Base-by-base conservation (phyloP, 2,797 vertebrate genomes). In the Trichosurus vulpecula region DNA sequence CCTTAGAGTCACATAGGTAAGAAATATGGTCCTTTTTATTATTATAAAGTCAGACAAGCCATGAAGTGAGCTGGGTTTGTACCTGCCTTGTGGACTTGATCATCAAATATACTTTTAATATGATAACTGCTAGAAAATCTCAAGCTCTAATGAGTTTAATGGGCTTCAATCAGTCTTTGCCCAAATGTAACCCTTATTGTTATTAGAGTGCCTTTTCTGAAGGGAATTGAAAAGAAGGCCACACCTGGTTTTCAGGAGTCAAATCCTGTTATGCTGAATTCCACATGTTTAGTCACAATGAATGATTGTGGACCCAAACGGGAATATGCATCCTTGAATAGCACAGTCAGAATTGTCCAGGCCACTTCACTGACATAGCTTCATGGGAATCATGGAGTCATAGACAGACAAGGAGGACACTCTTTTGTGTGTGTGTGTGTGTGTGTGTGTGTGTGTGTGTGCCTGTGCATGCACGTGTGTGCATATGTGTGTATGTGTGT, bases 31-130 rank as follows among this genome's bases (percentile, higher is more conserved):
- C 97, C 97, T 93, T 96, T 96, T 94, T 97, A 81, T 96, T 97
- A 97, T 97, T 97, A 98, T 97, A 95, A 98, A 97, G 97, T 98
- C 96, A 96, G 96, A 93, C 93, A 97, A 98, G 96, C 96, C 54
- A 90, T 95, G 58, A 91, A 97, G 93, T 90, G 94, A 96, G 94
- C 96, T 94, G 95, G 96, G 11, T 92, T 96, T 4, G 6, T 95
- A 8, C 61, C 93, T 96, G 97, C 94, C 96, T 91, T 53, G 90
- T 94, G 97, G 94, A 91, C 91, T 95, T 97, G n/a, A 81, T 81
- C 41, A 47, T 97, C 96, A 97, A 92, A 97, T 97, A 95, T 81
- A 95, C 95, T 96, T 97, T 97, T 96, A 97, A 96, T 97, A 97
- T 92, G 96, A 97, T 97, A 96, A 92, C 95, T 94, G 89, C 92